A percentile compares a stretch with the other conserved stretches of the same genome.
Evolutionary conservation across 2,113 vertebrate species (phyloP).

Genomic region (Noctilio leporinus): DNA sequence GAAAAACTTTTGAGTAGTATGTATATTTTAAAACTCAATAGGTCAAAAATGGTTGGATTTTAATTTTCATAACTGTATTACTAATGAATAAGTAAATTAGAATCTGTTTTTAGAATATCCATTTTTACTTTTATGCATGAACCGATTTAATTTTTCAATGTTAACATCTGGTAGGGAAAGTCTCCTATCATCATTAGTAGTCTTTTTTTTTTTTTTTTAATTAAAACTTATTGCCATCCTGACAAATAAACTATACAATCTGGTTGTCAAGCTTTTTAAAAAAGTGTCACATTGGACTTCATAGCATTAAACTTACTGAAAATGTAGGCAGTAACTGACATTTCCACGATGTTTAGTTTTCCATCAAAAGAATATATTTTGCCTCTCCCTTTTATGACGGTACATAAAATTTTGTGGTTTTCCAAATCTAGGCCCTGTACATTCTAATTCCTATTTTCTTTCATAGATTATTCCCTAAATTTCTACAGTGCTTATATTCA

Average conservation of each 20-base stretch:
- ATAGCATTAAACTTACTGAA: not conserved
- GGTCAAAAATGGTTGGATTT: not conserved
- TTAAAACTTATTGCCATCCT: not conserved
- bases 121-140: not conserved
- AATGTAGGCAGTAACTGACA: not conserved
- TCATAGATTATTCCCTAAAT: not conserved
- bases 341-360: not conserved
- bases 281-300: not conserved
- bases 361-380: not conserved
- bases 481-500: not conserved
- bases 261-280: not conserved
- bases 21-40: not conserved
- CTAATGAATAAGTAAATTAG: not conserved
- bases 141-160: not conserved
- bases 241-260: not conserved
- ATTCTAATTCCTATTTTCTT: not conserved
- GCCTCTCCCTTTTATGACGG: not conserved
- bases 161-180: not conserved
- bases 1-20: not conserved
- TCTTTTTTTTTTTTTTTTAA: not conserved
- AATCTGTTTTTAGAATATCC: not conserved
- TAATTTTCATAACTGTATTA: not conserved
- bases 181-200: not conserved
- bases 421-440: not conserved
- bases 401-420: not conserved